phyloP scores from a whole-genome alignment of 2,113 vertebrate genomes.

The Dunckerocampus dactyliophorus region DNA sequence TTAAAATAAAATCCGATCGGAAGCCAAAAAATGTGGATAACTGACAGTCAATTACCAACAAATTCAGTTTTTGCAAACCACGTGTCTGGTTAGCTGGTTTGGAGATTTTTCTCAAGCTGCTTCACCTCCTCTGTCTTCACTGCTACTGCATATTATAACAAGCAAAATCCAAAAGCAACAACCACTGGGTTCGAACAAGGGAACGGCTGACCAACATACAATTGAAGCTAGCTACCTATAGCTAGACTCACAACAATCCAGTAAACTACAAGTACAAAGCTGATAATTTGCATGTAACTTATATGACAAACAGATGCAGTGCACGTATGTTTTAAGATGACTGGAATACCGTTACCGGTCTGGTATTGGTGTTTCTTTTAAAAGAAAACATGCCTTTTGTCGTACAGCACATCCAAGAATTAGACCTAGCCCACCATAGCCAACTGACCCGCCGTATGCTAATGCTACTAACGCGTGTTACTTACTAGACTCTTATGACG shows the following conservation, averaged over 20 bases:
- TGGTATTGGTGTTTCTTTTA: background rate
- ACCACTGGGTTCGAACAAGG: no score
- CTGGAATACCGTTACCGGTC: background rate
- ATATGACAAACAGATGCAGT: background rate
- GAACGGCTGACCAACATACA: no score
- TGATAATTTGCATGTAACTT: background rate
- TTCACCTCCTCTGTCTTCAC: background rate
- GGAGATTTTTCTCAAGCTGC: background rate
- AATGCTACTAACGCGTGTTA: background rate
- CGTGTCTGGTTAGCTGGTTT: background rate
- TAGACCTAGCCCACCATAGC: constrained; percentile 21
- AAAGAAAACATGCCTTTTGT: background rate
- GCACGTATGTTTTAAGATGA: background rate
- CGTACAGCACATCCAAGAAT: constrained; percentile 7
- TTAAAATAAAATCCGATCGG: no score
- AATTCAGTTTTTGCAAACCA: no score
- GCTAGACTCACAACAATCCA: no score
- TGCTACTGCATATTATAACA: no score
- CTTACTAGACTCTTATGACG: background rate
- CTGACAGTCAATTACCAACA: no score
- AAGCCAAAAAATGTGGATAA: no score
- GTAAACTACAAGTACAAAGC: background rate
- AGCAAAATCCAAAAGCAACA: no score
- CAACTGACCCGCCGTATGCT: no score
- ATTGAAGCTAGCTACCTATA: no score